phyloP scores from a whole-genome alignment of 2,113 vertebrate genomes.

The Clinocottus analis region DNA sequence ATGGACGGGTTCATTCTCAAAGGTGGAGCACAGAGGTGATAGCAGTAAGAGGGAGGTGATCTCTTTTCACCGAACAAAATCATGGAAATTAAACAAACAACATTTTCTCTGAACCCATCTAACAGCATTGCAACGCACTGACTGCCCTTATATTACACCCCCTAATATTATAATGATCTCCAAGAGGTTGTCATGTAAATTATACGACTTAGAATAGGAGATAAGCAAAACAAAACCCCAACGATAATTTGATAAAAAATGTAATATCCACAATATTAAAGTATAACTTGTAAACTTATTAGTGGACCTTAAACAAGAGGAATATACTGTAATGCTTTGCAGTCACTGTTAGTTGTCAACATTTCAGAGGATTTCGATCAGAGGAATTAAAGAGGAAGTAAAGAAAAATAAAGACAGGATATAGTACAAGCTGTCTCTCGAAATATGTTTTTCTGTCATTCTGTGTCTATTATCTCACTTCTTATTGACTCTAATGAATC shows the following conservation, averaged over 20 bases:
- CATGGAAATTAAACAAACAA: neutral
- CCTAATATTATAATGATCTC: neutral
- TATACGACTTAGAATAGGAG: neutral
- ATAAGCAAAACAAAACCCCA: neutral
- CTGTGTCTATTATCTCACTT: neutral
- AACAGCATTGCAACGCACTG: neutral
- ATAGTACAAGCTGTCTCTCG: neutral
- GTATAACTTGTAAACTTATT: neutral
- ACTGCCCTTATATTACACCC: neutral
- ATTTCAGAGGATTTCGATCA: neutral
- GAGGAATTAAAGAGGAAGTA: neutral
- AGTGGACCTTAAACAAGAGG: neutral
- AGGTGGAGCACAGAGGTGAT: neutral
- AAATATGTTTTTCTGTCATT: neutral
- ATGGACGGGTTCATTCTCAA: neutral
- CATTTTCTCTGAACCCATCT: slow-evolving; percentile 13
- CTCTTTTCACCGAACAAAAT: slow-evolving; percentile 16
- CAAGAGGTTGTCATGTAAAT: neutral
- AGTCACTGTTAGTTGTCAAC: neutral
- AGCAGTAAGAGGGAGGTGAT: neutral
- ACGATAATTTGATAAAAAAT: neutral
- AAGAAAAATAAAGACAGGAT: neutral
- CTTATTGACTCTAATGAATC: neutral
- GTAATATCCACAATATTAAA: neutral
- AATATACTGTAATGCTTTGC: neutral